Conservation (phyloP, 2,888 invertebrate species). For the Watsonalla cultraria region DNA sequence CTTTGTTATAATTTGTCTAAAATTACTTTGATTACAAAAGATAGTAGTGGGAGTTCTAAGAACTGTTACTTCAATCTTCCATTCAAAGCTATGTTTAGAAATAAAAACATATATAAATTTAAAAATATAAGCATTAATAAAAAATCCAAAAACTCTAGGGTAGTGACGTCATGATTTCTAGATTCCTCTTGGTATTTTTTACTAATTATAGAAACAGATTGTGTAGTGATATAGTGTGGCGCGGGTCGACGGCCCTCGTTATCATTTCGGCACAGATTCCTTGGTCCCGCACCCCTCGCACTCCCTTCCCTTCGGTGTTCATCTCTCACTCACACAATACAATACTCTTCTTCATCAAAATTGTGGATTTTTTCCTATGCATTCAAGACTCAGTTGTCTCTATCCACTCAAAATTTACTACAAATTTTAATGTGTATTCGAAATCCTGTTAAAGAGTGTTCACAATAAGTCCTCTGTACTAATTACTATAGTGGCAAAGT, state of each 20-base stretch:
- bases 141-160: not conserved
- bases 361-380: not conserved
- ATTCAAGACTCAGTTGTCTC: not conserved
- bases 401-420: no score
- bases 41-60: no score
- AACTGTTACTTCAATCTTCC: no score
- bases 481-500: no score
- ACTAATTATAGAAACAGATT: conserved; percentile 34
- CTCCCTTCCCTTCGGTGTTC: conserved; percentile 19
- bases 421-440: not conserved
- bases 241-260: conserved; percentile 64
- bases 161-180: conserved; percentile 18
- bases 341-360: conserved; percentile 8
- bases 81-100: no score
- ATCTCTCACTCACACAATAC: conserved; percentile 9
- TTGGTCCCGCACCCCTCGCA: conserved; percentile 44
- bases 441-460: no score
- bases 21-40: no score
- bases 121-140: no score
- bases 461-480: no score
- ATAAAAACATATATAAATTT: no score
- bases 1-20: no score
- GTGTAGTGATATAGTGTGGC: conserved; percentile 25
- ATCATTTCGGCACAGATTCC: conserved; percentile 77
- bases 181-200: conserved; percentile 17